Evolutionary conservation across 2,888 invertebrate genomes (phyloP), one percentile per base, ranked within the genome.

Genomic region (Sinopyrophorus schimmeli): DNA sequence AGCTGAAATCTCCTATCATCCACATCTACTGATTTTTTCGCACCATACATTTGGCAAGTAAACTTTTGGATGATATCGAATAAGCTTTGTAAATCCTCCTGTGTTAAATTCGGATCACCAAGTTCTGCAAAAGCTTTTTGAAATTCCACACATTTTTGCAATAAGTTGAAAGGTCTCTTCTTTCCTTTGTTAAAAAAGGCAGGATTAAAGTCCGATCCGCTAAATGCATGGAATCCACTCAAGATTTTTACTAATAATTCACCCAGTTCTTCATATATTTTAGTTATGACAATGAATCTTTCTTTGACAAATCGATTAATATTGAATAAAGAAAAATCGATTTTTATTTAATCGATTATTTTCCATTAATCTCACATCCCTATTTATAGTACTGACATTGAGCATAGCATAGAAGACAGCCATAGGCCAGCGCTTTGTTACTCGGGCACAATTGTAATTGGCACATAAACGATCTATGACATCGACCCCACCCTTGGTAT

Each of bases 161-260:
- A 32, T 32, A 48, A 48, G 17, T 42, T 35, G 32, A 48, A 48
- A 30, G 43, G 31, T 43, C 16, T 41, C 20, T 39, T 38, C 48
- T 58, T 59, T 2, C 59, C 60, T 54, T 53, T 53, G 12, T 50
- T n/a, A 24, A 48, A 61, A 40, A 57, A 60, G 20, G 61, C 58
- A 24, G 60, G 17, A 7, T 41, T 63, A 34, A 49, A 62, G 39
- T 64, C 61, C 26, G 65, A 66, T 11, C 65, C 65, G 6, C 62
- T 65, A 5, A 60, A 31, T 3, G 67, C 67, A 40, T 68, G 66
- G 20, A 65, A 61, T 16, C 47, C 58, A 17, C 65, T 64, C 39
- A 67, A 28, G 26, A 58, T 57, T 48, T 49, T 39, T 12, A 35
- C 63, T 38, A 63, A 43, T 17, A 28, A 28, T 18, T 15, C 3